Base-by-base conservation (phyloP, 1,140 invertebrate genomes). In the Protaetia brevitarsis region DNA sequence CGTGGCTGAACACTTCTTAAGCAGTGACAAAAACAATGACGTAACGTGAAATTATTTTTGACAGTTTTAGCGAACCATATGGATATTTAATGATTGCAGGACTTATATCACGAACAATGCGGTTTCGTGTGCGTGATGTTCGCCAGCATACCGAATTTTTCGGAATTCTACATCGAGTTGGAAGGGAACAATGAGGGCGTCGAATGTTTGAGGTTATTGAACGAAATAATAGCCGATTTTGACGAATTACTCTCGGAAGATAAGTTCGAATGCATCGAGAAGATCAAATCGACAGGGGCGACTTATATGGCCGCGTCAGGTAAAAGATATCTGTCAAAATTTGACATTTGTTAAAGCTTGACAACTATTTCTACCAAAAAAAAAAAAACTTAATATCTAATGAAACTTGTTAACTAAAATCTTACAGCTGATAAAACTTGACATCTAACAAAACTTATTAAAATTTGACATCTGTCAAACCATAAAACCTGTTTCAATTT, bases 261-360 rank as follows among this genome's bases (percentile, higher is more conserved):
- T 7, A 85, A 86, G 69, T 98, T 96, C 81, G 88, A 84, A 70
- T 95, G 89, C 80, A 94, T 98, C 70, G 96, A 98, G 81, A 98
- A 98, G 81, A 98, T 98, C 72, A 98, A 98, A 79, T 96, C 94
- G 65, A 97, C 96, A 0, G 95, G 95, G 6, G 90, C 93, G 10
- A 97, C 94, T 0, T 98, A 98, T 75, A 98, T 98, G 96, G 95
- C 95, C 2, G 96, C 95, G 13, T 95, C 95, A 69, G 94, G 94
- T 87, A 76, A 60, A 29, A 28, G 1, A 26, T 19, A 2, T 3
- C 23, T 56, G 45, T 56, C 51, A 56, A 19, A 56, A 10, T 56
- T 56, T 37, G 51, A 56, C 51, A 11, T 19, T 0, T 23, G 19
- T 23, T 19, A 56, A 57, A 57, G 5, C 19, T 27, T 27, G 27